A percentile compares a stretch with the other conserved stretches of the same genome.
Evolutionary conservation across 2,797 vertebrate genomes (phyloP).

Genomic region (Enteromius fasciolatus): DNA sequence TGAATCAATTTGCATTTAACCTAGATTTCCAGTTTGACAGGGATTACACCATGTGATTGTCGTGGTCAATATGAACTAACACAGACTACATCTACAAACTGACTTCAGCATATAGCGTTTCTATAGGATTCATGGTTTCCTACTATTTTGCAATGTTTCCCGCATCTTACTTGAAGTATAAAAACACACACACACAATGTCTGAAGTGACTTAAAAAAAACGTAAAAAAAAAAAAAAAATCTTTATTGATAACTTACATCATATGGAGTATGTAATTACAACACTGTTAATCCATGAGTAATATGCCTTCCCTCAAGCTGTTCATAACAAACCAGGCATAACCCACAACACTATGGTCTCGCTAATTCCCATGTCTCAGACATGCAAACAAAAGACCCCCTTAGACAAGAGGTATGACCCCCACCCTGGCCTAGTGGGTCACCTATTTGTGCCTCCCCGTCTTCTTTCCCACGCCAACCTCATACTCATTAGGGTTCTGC

Average conservation of each 20-base stretch:
- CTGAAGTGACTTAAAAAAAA: not conserved
- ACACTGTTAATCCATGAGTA: constrained; percentile 51
- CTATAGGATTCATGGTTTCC: not conserved
- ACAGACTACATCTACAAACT: constrained; percentile 4
- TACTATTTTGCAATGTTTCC: not conserved
- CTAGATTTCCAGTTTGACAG: constrained; percentile 69
- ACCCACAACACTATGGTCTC: constrained; percentile 60
- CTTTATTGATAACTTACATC: constrained; percentile 16
- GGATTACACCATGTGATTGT: constrained; percentile 54
- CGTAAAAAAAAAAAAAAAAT: not conserved
- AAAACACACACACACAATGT: not conserved
- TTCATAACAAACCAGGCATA: constrained; percentile 57
- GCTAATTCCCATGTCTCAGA: constrained; percentile 71
- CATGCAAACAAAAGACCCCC: constrained; percentile 86
- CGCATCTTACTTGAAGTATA: not conserved
- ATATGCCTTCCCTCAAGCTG: constrained; percentile 48
- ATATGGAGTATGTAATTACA: constrained; percentile 32
- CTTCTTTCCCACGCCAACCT: constrained; percentile 94
- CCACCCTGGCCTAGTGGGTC: constrained; percentile 85
- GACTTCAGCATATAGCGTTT: not conserved
- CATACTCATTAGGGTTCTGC: constrained; percentile 83
- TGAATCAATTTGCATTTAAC: constrained; percentile 80
- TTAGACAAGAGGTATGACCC: constrained; percentile 76
- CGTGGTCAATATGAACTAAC: constrained; percentile 46
- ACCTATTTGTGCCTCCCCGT: constrained; percentile 89